A percentile compares a stretch with the other conserved stretches of the same genome.
These are phyloP conservation scores for Diogma glabrata DNA, from an alignment of 2,888 invertebrate species.

Conservation along the genomic window DNA sequence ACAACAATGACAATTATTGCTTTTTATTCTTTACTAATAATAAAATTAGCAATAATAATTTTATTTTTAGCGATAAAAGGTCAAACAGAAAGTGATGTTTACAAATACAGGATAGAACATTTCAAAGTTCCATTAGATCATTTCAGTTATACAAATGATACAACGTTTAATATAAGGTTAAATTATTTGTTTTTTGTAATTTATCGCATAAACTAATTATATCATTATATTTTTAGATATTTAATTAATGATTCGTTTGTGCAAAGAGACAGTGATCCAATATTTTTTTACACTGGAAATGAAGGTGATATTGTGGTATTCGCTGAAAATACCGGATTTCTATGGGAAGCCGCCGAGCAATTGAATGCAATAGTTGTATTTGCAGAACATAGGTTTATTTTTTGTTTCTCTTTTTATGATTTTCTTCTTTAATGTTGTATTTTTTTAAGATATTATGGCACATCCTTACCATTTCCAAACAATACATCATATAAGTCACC, in stretches of 20 bases:
- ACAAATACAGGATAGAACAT: too few species aligned
- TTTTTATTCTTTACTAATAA: too few species aligned
- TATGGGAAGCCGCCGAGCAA: constrained; percentile 80
- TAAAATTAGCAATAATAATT: too few species aligned
- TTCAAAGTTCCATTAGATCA: constrained; percentile 70
- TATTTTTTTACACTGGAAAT: constrained; percentile 82
- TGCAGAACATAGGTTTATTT: constrained; percentile 95
- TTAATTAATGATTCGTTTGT: constrained; percentile 68
- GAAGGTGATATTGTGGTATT: constrained; percentile 87
- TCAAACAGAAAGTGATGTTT: too few species aligned
- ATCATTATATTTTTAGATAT: constrained; percentile 46
- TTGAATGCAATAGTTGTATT: constrained; percentile 75
- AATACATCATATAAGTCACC: constrained; percentile 55
- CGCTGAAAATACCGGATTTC: constrained; percentile 83
- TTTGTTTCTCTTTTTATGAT: too few species aligned
- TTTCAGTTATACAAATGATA: constrained; percentile 64
- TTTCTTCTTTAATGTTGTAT: too few species aligned
- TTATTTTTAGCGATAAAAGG: too few species aligned
- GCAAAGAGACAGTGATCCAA: constrained; percentile 55
- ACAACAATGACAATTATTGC: too few species aligned
- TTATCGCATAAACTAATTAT: too few species aligned
- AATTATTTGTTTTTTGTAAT: too few species aligned
- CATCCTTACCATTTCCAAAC: constrained; percentile 80
- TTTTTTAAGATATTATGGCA: constrained; percentile 90
- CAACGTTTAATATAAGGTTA: constrained; percentile 46